These are phyloP conservation scores for Pangasianodon hypophthalmus DNA, from an alignment of 2,113 vertebrate species.

Conservation along the genomic window DNA sequence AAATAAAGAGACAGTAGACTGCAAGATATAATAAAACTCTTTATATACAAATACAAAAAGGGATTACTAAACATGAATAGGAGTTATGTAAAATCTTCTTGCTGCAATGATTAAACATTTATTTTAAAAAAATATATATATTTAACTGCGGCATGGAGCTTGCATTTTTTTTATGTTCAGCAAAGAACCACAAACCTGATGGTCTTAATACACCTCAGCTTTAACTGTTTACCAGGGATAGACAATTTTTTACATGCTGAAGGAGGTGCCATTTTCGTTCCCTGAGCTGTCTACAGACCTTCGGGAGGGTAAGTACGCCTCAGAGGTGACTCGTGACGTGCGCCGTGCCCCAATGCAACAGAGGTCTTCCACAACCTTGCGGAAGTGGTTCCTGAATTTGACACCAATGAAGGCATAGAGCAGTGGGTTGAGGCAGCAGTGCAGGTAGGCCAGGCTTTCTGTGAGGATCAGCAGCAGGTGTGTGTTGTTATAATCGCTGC, in stretches of 20 bases:
- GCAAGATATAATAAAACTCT: neutral
- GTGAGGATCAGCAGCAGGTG: slow-evolving; percentile 60
- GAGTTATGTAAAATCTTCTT: neutral
- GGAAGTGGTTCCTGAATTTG: slow-evolving; percentile 87
- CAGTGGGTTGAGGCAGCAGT: slow-evolving; percentile 89
- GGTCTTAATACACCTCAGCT: neutral
- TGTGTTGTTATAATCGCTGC: slow-evolving; percentile 41
- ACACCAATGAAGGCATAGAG: slow-evolving; percentile 91
- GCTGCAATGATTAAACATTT: neutral
- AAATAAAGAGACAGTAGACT: neutral
- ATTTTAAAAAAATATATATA: neutral
- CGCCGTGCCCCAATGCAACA: slow-evolving; percentile 72
- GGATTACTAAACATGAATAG: neutral
- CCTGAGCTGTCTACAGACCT: slow-evolving; percentile 35
- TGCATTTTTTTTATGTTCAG: neutral
- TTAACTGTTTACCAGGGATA: neutral
- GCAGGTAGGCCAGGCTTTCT: slow-evolving; percentile 85
- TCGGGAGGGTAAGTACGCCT: slow-evolving; percentile 34
- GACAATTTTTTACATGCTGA: slow-evolving; percentile 42
- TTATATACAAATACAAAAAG: neutral
- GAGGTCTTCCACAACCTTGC: slow-evolving; percentile 77
- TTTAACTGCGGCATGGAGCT: neutral
- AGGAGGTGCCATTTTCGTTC: slow-evolving; percentile 43
- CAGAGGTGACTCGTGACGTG: slow-evolving; percentile 38
- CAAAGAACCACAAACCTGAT: neutral